Base-by-base conservation (phyloP, 2,113 vertebrate species). In the Caloenas nicobarica region DNA sequence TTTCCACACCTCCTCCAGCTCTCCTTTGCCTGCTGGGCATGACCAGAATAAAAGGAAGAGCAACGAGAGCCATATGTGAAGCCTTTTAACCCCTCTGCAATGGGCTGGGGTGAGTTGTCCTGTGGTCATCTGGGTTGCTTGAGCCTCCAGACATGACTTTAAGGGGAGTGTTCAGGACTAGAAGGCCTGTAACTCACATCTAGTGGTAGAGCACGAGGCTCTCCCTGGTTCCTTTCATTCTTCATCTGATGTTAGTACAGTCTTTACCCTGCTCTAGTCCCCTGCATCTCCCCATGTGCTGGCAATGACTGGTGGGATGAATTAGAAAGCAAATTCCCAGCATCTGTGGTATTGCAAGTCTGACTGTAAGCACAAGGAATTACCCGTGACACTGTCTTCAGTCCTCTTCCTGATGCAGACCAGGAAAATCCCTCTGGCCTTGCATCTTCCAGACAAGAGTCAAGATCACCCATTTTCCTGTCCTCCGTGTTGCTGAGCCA, bases 1-100 rank as follows among this genome's bases (percentile, higher is more conserved):
- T 66, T 60, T 92, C 56, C 36, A 51, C 46, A 86, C 72, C 79
- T 94, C 72, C 72, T 93, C 36, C 69, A 76, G 50, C 54, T 70
- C 70, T 71, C 69, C 56, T 61, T 74, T 95, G 73, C 80, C 93
- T 96, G 88, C 95, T 97, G 83, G 92, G 73, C 83, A 77, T 58
- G 73, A 48, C 21, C 54, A 61, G 88, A 65, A 91, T 87, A 82
- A 96, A 94, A 94, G 69, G 80, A 91, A 83, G 80, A 87, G 88
- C 92, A 92, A 94, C 34, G 69, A 88, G 82, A 93, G 91, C 83
- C 88, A 85, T 82, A 72, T 87, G 96, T 1, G 44, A 60, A 93
- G 61, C 72, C 57, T 94, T 95, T 95, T 78, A 78, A 94, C 83
- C 86, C 38, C 23, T 93, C 38, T 71, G 46, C 71, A n/a, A 11